Conservation (phyloP, 2,888 invertebrate species). For the Schrankia costaestrigalis region DNA sequence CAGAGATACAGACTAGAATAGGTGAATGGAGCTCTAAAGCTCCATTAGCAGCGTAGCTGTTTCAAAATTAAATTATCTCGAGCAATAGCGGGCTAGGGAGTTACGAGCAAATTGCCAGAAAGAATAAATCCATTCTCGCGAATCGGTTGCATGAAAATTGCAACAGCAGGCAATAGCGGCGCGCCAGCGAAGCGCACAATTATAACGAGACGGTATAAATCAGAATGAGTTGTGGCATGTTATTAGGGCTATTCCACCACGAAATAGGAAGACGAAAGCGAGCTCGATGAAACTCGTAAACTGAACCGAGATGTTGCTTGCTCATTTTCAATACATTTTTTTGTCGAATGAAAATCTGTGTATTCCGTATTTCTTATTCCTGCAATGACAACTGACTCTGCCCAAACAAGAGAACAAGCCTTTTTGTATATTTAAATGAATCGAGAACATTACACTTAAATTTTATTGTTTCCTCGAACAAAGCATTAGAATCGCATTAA, state of each 20-base stretch:
- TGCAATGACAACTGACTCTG: conserved; percentile 19
- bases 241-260: conserved; percentile 75
- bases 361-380: conserved; percentile 35
- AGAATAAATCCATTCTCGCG: conserved; percentile 72
- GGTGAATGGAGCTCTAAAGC: conserved; percentile 48
- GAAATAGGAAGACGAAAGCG: conserved; percentile 66
- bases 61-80: conserved; percentile 61
- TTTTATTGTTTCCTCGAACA: conserved; percentile 38
- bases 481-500: conserved; percentile 38
- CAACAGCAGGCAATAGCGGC: conserved; percentile 70
- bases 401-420: conserved; percentile 25
- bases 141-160: conserved; percentile 77
- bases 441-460: conserved; percentile 39
- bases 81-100: conserved; percentile 53
- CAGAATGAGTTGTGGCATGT: conserved; percentile 80
- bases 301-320: conserved; percentile 41
- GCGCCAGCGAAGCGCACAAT: conserved; percentile 76
- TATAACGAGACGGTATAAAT: conserved; percentile 80
- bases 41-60: conserved; percentile 49
- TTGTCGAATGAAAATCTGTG: conserved; percentile 31
- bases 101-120: conserved; percentile 69
- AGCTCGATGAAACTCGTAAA: conserved; percentile 62
- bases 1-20: conserved; percentile 34
- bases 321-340: conserved; percentile 46
- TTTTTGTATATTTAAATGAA: conserved; percentile 37